Percentiles rank a stretch among this genome's conserved stretches.
phyloP scores from a whole-genome alignment of 2,888 invertebrate genomes.

The Macrophya alboannulata region DNA sequence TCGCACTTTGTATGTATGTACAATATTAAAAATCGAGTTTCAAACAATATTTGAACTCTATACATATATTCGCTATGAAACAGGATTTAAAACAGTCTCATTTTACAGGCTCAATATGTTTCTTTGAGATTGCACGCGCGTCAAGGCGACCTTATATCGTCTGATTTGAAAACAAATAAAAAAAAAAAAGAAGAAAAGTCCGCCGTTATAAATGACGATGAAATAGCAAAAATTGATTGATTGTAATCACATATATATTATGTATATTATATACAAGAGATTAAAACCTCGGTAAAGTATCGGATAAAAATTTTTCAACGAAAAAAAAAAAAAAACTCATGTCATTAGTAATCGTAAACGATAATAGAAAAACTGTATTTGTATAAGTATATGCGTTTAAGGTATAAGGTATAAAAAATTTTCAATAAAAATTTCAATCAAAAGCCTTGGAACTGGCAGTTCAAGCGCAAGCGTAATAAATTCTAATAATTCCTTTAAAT shows the following conservation, averaged over 20 bases:
- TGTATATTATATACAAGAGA: conserved; percentile 8
- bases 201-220: background rate
- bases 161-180: background rate
- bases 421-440: conserved; percentile 15
- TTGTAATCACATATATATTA: conserved; percentile 16
- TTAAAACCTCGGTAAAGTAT: background rate
- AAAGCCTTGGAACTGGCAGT: background rate
- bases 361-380: background rate
- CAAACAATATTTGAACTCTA: background rate
- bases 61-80: background rate
- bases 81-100: background rate
- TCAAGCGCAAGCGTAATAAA: background rate
- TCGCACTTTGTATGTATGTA: background rate
- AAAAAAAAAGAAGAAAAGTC: background rate
- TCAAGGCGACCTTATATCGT: conserved; percentile 3
- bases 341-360: background rate
- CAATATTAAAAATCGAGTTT: background rate
- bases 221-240: conserved; percentile 21
- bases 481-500: background rate
- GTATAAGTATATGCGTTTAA: background rate
- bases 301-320: background rate
- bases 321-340: background rate
- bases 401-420: conserved; percentile 5
- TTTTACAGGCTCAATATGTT: background rate
- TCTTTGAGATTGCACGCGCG: conserved; percentile 24